phyloP scores from a whole-genome alignment of 2,888 invertebrate species.

The Octonoba sinensis region DNA sequence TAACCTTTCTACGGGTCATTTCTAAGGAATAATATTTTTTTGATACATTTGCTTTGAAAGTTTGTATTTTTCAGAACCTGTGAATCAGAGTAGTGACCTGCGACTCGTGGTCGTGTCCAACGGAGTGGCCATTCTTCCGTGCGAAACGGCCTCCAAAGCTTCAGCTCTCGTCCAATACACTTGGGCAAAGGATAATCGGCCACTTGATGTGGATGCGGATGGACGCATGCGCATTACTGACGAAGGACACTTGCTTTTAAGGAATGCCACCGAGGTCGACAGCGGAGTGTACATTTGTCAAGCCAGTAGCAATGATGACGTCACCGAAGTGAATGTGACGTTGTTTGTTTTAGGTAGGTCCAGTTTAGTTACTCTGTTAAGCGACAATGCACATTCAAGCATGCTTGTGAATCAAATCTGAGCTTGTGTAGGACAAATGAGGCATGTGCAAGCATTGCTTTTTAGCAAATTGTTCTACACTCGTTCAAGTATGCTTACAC shows the following conservation, averaged over 20 bases:
- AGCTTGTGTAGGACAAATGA: background rate
- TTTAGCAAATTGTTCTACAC: background rate
- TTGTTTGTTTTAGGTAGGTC: slow-evolving; percentile 48
- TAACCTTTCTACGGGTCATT: no score
- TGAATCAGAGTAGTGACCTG: slow-evolving; percentile 39
- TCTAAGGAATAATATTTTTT: background rate
- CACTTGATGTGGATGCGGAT: slow-evolving; percentile 17
- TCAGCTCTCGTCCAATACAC: slow-evolving; percentile 20
- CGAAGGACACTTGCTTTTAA: slow-evolving; percentile 39
- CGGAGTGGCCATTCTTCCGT: slow-evolving; percentile 51
- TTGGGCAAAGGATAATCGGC: slow-evolving; percentile 43
- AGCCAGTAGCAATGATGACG: slow-evolving; percentile 5
- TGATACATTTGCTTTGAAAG: background rate
- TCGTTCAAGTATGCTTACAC: no score
- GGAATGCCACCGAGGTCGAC: slow-evolving; percentile 46
- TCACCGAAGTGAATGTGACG: slow-evolving; percentile 49
- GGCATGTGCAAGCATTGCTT: background rate
- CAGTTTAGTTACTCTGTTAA: background rate
- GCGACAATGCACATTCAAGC: no score
- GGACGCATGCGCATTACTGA: slow-evolving; percentile 29
- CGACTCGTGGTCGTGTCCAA: slow-evolving; percentile 49
- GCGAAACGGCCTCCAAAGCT: slow-evolving; percentile 18
- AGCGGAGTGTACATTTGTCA: slow-evolving; percentile 50
- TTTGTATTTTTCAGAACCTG: slow-evolving; percentile 18
- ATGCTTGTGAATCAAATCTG: background rate